phyloP scores from a whole-genome alignment of 2,113 vertebrate genomes.

The Rattus norvegicus region DNA sequence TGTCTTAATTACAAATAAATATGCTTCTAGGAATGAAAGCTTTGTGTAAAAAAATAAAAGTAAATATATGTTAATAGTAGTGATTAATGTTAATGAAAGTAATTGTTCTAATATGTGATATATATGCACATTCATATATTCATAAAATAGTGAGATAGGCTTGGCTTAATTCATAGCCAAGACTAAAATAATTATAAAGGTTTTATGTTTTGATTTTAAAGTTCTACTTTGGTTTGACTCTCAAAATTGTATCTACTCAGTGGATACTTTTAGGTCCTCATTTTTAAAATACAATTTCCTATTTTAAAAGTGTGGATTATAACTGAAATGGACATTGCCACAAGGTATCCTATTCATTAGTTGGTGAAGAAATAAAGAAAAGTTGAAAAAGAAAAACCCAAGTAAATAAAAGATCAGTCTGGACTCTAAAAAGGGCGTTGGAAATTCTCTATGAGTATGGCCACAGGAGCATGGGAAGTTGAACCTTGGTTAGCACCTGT shows the following conservation, averaged over 20 bases:
- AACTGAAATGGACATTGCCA: not conserved
- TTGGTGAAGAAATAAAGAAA: not conserved
- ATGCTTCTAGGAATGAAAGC: not conserved
- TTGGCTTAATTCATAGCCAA: constrained; percentile 29
- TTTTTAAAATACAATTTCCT: not conserved
- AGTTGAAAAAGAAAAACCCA: not conserved
- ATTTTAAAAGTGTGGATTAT: not conserved
- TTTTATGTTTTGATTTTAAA: not conserved
- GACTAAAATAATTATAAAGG: not conserved
- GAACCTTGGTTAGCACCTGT: not conserved
- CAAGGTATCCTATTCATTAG: not conserved
- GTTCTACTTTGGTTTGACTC: not conserved
- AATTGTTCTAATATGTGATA: not conserved
- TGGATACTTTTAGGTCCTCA: not conserved
- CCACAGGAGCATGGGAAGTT: not conserved
- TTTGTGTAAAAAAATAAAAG: constrained; percentile 53
- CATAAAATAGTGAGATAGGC: not conserved
- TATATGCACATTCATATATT: not conserved
- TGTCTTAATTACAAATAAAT: constrained; percentile 60
- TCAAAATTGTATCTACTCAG: not conserved
- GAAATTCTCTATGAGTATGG: not conserved
- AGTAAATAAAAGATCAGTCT: not conserved
- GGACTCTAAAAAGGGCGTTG: too few species aligned
- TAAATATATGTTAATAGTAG: not conserved
- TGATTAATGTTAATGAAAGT: constrained; percentile 29